Percentiles rank a stretch among this genome's conserved stretches.
These are phyloP conservation scores for Neolamprologus sp. DNA, from an alignment of 2,113 vertebrate genomes.

Conservation along the genomic window DNA sequence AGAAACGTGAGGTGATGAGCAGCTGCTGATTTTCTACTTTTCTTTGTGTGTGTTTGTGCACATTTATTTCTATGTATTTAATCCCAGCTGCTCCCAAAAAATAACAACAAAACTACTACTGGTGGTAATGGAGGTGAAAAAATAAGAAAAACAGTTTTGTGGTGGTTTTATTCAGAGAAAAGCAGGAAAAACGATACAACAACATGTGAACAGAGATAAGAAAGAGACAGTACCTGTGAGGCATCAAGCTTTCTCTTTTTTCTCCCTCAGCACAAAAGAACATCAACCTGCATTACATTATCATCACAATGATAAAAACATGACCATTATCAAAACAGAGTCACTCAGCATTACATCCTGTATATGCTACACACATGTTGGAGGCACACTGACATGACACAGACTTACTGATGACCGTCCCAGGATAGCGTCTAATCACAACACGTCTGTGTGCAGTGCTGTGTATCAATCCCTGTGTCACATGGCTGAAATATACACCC, in stretches of 20 bases:
- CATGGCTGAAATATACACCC: neutral
- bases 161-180: constrained; percentile 21
- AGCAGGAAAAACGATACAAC: neutral
- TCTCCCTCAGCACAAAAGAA: constrained; percentile 53
- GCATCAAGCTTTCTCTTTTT: constrained; percentile 33
- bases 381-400: constrained; percentile 25
- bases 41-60: neutral
- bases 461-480: neutral
- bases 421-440: neutral
- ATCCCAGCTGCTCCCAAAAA: neutral
- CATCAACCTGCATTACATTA: constrained; percentile 62
- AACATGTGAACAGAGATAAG: constrained; percentile 2
- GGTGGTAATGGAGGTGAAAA: neutral
- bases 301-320: constrained; percentile 26
- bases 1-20: neutral
- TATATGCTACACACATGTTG: neutral
- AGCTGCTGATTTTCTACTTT: neutral
- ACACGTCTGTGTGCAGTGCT: neutral
- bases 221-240: constrained; percentile 53
- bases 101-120: neutral
- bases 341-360: neutral
- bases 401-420: neutral
- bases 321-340: neutral
- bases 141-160: constrained; percentile 16
- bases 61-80: neutral